Evolutionary conservation across 2,113 vertebrate genomes (phyloP), one percentile per base, ranked within the genome.

Genomic region (Opisthocomus hoazin): DNA sequence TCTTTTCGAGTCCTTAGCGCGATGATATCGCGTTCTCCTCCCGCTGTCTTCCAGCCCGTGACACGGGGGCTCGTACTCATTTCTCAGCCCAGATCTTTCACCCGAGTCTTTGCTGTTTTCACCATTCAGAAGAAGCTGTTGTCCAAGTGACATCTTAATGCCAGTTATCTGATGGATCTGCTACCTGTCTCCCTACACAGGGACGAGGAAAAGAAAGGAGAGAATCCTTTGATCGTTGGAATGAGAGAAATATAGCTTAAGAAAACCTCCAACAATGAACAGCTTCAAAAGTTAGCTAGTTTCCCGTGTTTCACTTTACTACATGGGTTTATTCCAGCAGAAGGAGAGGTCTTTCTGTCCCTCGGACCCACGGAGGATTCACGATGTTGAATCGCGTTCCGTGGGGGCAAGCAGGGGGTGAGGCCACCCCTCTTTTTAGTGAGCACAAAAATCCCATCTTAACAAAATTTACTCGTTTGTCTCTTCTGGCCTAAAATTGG

Each of bases 131-230:
- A 36, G 53, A 4, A 12, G 75, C 84, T 51, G 0, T 74, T 96
- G 93, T 90, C 58, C 16, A n/a, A 14, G 87, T 91, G 94, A 95
- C 92, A 63, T 83, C 96, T 97, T 90, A 91, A 96, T 95, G 90
- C 90, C 51, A 6, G 45, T 79, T 94, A 70, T 58, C 90, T 60
- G 87, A 84, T 96, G 77, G 87, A 93, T 93, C 95, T 66, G 17
- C 76, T 88, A 85, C 91, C 90, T 95, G 89, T 61, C 65, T 87
- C 8, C 81, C 48, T 48, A 16, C 36, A 0, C 11, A 16, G 70
- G 87, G 48, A 12, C 1, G 12, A 79, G 93, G 77, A 64, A n/a
- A 41, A 91, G 81, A 69, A 41, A 34, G 5, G 48, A 74, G 78
- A 29, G 70, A 10, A 65, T 90, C 84, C 96, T 91, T 85, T 80